Evolutionary conservation across 2,888 invertebrate species (phyloP).

Genomic region (Scaptomyza cyrtandrae): DNA sequence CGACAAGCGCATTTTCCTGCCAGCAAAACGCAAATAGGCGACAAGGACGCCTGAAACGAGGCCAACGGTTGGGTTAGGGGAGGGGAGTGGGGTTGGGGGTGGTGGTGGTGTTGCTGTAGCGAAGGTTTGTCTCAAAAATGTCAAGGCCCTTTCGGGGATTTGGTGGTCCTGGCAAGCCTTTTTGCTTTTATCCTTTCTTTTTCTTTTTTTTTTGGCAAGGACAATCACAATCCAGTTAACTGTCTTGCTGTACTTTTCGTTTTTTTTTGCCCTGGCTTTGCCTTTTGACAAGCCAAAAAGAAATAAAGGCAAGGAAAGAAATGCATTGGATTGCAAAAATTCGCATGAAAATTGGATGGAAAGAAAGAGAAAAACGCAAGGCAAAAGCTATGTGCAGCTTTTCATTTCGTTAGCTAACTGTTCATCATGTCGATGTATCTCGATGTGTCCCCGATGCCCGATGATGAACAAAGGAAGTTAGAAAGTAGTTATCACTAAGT

Average conservation of each 20-base stretch:
- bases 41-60: conserved; percentile 53
- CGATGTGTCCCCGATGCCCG: too few species aligned
- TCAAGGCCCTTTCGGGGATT: conserved; percentile 42
- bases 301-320: neutral
- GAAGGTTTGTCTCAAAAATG: conserved; percentile 36
- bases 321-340: conserved; percentile 33
- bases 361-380: too few species aligned
- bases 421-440: too few species aligned
- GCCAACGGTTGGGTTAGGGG: conserved; percentile 12
- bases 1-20: conserved; percentile 36
- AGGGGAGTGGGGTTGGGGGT: neutral
- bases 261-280: neutral
- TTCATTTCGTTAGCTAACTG: too few species aligned
- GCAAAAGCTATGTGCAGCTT: too few species aligned
- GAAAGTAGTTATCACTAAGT: too few species aligned
- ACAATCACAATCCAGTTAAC: conserved; percentile 62
- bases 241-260: neutral
- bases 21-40: conserved; percentile 57
- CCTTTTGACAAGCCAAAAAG: neutral
- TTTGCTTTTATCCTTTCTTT: too few species aligned
- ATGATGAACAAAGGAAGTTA: too few species aligned
- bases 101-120: too few species aligned
- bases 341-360: neutral
- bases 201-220: conserved; percentile 33
- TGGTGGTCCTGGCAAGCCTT: conserved; percentile 43